Base-by-base conservation (phyloP, 2,888 invertebrate species). In the Catocala sponsa region DNA sequence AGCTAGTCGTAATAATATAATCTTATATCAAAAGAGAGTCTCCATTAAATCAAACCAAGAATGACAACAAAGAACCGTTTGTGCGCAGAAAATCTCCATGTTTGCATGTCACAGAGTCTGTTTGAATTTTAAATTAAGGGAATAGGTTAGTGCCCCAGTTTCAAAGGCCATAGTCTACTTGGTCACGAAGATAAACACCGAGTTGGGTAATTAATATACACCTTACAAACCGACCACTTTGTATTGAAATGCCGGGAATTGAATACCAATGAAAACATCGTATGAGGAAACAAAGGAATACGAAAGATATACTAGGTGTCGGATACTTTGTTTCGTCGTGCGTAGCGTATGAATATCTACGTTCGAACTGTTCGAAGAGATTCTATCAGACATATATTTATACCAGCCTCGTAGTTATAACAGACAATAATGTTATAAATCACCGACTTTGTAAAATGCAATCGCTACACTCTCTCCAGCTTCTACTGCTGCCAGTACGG, bases 61-160 rank as follows among this genome's bases (percentile, higher is more conserved):
- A 73, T 57, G 69, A 52, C 61, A 68, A 62, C 69, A 68, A 70
- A 73, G 66, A 75, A 76, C 80, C 70, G 80, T 81, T 78, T 63
- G 71, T 80, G 70, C 67, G 77, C 56, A 70, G 61, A 76, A 72
- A 70, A 76, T 70, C 62, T 69, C 70, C 68, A 79, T 73, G 72
- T 79, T 79, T 75, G 75, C 78, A 76, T 80, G 79, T 72, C 78
- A 68, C 69, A 72, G 72, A 69, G 76, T 71, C 74, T 72, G 75
- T 82, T 84, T 84, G 81, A 84, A 86, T 85, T 85, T 82, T 80
- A 87, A 87, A 84, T 81, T 71, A 83, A 83, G 79, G 85, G 82
- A 84, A 83, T 83, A 84, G 87, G 85, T 88, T 81, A 83, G 69
- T 80, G 86, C 64, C 82, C 87, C 65, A 87, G 76, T 78, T 88